Conservation (phyloP, 2,797 vertebrate genomes). For the Falco rusticolus region DNA sequence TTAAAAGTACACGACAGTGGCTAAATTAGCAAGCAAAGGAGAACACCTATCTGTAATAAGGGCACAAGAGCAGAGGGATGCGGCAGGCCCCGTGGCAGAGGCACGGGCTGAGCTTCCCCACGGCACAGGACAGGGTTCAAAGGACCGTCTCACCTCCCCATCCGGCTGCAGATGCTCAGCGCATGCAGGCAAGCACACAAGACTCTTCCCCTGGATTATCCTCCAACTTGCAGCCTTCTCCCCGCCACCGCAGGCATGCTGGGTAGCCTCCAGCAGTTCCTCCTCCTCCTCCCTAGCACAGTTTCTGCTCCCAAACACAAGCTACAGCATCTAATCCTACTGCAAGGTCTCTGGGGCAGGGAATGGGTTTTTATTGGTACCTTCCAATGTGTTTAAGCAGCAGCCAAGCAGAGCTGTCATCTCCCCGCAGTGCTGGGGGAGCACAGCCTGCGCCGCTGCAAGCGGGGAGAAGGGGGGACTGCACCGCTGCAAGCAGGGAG, state of each 20-base stretch:
- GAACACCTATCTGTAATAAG: neutral
- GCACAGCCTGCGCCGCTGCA: neutral
- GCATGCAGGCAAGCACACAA: neutral
- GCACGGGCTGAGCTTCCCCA: neutral
- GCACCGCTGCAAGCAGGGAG: too few relatives aligned
- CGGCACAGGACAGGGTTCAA: rapidly evolving
- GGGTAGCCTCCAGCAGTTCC: neutral
- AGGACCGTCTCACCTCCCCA: neutral
- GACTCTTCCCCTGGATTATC: neutral
- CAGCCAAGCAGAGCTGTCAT: neutral
- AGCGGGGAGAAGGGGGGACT: neutral
- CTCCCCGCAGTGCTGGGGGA: rapidly evolving
- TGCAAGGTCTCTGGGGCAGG: neutral
- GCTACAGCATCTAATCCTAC: neutral
- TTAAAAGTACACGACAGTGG: neutral
- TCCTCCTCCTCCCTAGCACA: neutral
- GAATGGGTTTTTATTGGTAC: rapidly evolving
- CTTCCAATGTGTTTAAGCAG: rapidly evolving
- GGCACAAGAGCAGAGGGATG: neutral
- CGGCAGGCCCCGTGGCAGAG: rapidly evolving
- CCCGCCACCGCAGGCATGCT: neutral
- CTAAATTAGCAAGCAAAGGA: neutral
- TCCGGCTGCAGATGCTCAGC: neutral
- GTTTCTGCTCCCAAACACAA: neutral
- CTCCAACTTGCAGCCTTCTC: neutral